Conservation (phyloP, 2,113 vertebrate genomes). For the Podarcis cretensis region DNA sequence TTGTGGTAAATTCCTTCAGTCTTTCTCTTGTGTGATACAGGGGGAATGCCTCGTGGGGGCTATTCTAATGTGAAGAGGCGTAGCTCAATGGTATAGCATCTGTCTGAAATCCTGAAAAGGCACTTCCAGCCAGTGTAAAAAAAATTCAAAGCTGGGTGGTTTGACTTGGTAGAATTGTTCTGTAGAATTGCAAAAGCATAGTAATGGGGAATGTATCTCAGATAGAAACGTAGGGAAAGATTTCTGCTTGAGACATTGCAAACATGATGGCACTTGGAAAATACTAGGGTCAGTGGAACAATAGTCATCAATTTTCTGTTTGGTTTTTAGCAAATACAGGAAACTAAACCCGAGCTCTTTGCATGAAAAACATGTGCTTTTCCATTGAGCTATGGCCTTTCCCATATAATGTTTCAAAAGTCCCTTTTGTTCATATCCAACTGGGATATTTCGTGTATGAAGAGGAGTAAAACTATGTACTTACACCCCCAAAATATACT, state of each 20-base stretch:
- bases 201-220: too few relatives aligned
- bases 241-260: too few relatives aligned
- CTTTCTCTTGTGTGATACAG: neutral
- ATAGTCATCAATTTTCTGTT: too few relatives aligned
- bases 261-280: too few relatives aligned
- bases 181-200: neutral
- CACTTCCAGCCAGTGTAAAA: neutral
- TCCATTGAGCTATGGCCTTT: neutral
- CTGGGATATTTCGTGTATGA: neutral
- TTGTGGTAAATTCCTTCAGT: neutral
- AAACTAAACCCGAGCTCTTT: neutral
- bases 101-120: too few relatives aligned
- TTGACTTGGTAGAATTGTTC: neutral
- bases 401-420: neutral
- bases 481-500: slow-evolving; percentile 17
- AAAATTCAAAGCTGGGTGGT: neutral
- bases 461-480: neutral
- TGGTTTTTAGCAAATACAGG: neutral
- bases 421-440: neutral
- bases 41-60: neutral
- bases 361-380: neutral
- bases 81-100: too few relatives aligned
- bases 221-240: too few relatives aligned
- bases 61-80: neutral
- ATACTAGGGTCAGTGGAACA: too few relatives aligned